A percentile compares a stretch with the other conserved stretches of the same genome.
Conservation (phyloP, 2,113 vertebrate genomes). For the Syngnathus floridae region DNA sequence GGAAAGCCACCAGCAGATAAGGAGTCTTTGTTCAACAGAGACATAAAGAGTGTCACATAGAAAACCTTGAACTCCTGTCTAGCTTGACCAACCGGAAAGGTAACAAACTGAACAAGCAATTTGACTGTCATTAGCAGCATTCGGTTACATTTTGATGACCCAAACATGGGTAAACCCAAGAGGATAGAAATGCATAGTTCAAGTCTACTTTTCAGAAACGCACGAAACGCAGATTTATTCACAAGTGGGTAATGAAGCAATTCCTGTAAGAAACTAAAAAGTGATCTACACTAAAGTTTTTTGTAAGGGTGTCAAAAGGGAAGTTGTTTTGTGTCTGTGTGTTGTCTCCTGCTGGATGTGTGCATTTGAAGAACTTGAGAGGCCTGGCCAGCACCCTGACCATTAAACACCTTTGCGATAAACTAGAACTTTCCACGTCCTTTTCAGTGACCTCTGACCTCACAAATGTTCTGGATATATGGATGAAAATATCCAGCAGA, state of each 20-base stretch:
- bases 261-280: too few relatives aligned
- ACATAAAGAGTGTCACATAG: constrained; percentile 62
- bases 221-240: too few relatives aligned
- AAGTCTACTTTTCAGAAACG: too few relatives aligned
- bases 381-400: not conserved
- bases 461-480: not conserved
- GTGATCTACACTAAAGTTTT: too few relatives aligned
- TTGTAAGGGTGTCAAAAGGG: not conserved
- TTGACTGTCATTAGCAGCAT: not conserved
- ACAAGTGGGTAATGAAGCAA: too few relatives aligned
- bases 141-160: not conserved
- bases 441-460: not conserved
- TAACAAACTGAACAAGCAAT: constrained; percentile 33
- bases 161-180: not conserved
- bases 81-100: constrained; percentile 34
- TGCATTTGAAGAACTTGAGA: not conserved
- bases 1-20: constrained; percentile 61
- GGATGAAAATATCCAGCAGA: not conserved
- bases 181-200: not conserved
- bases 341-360: not conserved
- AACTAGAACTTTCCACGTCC: not conserved
- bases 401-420: not conserved
- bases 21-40: constrained; percentile 58
- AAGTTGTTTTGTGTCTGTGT: too few relatives aligned
- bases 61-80: constrained; percentile 53